phyloP scores from a whole-genome alignment of 2,888 invertebrate species.

The Drosophila gaucha region DNA sequence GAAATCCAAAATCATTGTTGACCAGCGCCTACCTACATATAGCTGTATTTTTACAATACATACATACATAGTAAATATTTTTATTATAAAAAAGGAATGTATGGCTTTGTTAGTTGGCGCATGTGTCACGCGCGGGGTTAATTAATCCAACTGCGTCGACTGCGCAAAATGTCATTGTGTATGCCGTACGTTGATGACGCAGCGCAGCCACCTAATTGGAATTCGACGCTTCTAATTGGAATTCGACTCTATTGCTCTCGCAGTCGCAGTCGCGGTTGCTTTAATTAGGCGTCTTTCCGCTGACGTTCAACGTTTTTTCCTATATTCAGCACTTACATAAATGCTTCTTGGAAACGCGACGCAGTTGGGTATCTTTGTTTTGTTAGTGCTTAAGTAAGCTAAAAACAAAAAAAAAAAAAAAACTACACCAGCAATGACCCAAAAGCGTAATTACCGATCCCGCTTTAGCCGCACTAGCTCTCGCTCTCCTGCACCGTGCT shows the following conservation, averaged over 20 bases:
- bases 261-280: conserved; percentile 29
- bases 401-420: conserved; percentile 22
- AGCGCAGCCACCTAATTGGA: conserved; percentile 75
- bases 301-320: conserved; percentile 36
- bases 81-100: conserved; percentile 14
- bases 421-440: conserved; percentile 37
- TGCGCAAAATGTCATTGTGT: conserved; percentile 76
- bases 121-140: conserved; percentile 79
- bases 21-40: conserved; percentile 26
- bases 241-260: conserved; percentile 56
- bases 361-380: conserved; percentile 32
- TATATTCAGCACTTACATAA: conserved; percentile 34
- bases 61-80: conserved; percentile 6
- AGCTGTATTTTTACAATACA: conserved; percentile 5
- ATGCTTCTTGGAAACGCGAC: conserved; percentile 50
- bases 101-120: conserved; percentile 41
- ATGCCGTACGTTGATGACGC: conserved; percentile 59
- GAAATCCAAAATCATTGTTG: conserved; percentile 55
- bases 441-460: conserved; percentile 43
- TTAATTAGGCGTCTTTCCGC: conserved; percentile 63
- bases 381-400: conserved; percentile 44
- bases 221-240: conserved; percentile 73
- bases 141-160: conserved; percentile 75
- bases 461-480: not conserved
- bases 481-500: conserved; percentile 1